Evolutionary conservation across 2,113 vertebrate genomes (phyloP), one percentile per base, ranked within the genome.

Genomic region (Anolis carolinensis): DNA sequence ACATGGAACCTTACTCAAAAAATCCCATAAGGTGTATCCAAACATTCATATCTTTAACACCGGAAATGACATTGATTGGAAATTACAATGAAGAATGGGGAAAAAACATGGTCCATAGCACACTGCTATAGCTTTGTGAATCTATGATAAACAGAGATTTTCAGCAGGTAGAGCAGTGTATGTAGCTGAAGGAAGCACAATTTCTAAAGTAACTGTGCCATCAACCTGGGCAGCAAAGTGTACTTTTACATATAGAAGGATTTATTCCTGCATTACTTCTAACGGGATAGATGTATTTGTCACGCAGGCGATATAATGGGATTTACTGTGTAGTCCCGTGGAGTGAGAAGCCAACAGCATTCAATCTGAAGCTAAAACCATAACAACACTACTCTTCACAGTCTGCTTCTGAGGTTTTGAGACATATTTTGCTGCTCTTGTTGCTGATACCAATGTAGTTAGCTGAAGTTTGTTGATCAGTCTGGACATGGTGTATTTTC

Each of bases 141-240:
- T 27, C 44, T 0, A 16, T 88, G 91, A 85, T 93, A 90, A 86
- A 1, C 10, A 88, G 92, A 86, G 73, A 79, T 76, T 80, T 87
- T 85, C 84, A 73, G 88, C 88, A 79, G 86, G 72, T 20, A 30
- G 86, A 0, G 0, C 27, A 20, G 36, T 68, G 82, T 34, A 90
- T 82, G 13, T 34, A 86, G 82, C 1, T 79, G 92, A 91, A 84
- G 32, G 32, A 63, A 79, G 55, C 73, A 80, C 10, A 81, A 59
- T 87, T 71, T 80, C 81, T 87, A 84, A 11, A 27, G 72, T 50
- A 86, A 82, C 30, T 79, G 75, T 48, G 63, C 75, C 70, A 86
- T 88, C 87, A 92, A 84, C 70, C 87, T 72, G 14, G 0, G 36
- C 65, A 91, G 91, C 90, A 87, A 13, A 81, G 86, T 48, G 7